Percentiles rank a stretch among this genome's conserved stretches.
Evolutionary conservation across 2,888 invertebrate species (phyloP).

Genomic region (Leptinotarsa rubiginosa): DNA sequence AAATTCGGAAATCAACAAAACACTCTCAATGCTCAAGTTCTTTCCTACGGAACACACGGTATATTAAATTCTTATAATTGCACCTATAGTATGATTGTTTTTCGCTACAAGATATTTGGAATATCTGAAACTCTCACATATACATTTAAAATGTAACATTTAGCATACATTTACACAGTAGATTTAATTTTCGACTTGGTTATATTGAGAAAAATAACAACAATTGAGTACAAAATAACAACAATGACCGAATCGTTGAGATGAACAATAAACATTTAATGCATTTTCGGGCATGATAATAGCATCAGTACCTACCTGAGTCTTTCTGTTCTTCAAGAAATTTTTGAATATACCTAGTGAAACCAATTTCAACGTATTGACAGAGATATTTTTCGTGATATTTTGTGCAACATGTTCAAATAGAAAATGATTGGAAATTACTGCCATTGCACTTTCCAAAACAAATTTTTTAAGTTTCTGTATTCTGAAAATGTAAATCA

Average conservation of each 20-base stretch:
- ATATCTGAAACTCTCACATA: slow-evolving; percentile 31
- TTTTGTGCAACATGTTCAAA: no score
- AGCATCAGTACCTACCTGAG: no score
- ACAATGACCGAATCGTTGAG: background rate
- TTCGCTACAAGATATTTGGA: slow-evolving; percentile 50
- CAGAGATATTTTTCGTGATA: no score
- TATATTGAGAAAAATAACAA: background rate
- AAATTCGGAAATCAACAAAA: background rate
- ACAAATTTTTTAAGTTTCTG: no score
- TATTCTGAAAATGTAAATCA: no score
- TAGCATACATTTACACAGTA: slow-evolving; percentile 45
- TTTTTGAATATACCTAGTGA: background rate
- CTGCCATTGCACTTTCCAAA: no score
- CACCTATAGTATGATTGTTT: slow-evolving; percentile 54
- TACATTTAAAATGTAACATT: slow-evolving; percentile 42
- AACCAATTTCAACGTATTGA: no score
- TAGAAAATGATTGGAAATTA: no score
- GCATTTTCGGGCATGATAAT: no score
- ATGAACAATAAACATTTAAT: background rate
- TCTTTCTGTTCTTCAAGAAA: background rate
- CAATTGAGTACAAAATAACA: background rate
- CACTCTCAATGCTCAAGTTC: background rate
- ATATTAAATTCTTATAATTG: slow-evolving; percentile 32
- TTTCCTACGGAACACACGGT: slow-evolving; percentile 2
- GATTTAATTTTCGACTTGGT: background rate